These are phyloP conservation scores for Cebus imitator DNA, from an alignment of 2,113 vertebrate genomes.

Conservation along the genomic window DNA sequence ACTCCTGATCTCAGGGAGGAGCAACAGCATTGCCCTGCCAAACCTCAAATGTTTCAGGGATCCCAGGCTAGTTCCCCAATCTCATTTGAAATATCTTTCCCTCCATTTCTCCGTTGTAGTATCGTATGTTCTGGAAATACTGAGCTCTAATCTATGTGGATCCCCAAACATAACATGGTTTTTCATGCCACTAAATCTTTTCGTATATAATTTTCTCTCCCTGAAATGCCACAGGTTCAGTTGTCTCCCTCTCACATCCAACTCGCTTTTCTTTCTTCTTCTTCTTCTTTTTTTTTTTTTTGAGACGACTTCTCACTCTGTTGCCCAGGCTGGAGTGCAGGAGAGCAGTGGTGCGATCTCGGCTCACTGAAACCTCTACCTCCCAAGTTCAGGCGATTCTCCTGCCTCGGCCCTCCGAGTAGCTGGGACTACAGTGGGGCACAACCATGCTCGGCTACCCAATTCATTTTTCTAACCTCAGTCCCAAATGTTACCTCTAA, in stretches of 20 bases:
- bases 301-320: no score
- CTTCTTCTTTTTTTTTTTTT: no score
- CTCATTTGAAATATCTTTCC: not conserved
- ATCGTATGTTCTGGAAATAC: not conserved
- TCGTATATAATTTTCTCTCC: not conserved
- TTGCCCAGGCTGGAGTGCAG: no score
- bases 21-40: not conserved
- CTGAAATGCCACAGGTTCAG: not conserved
- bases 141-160: not conserved
- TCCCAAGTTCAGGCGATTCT: no score
- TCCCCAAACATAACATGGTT: not conserved
- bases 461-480: conserved; percentile 18
- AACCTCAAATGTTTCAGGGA: not conserved
- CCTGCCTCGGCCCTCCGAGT: no score
- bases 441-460: no score
- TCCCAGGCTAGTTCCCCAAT: not conserved
- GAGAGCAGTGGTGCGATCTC: no score
- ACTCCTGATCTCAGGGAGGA: not conserved
- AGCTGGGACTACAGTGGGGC: no score
- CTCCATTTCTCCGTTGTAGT: not conserved
- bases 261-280: not conserved
- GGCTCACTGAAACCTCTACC: no score
- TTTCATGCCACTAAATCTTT: not conserved
- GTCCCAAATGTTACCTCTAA: not conserved
- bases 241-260: not conserved